Evolutionary conservation across 1,140 invertebrate species (phyloP).

Genomic region (Calosoma granatense): DNA sequence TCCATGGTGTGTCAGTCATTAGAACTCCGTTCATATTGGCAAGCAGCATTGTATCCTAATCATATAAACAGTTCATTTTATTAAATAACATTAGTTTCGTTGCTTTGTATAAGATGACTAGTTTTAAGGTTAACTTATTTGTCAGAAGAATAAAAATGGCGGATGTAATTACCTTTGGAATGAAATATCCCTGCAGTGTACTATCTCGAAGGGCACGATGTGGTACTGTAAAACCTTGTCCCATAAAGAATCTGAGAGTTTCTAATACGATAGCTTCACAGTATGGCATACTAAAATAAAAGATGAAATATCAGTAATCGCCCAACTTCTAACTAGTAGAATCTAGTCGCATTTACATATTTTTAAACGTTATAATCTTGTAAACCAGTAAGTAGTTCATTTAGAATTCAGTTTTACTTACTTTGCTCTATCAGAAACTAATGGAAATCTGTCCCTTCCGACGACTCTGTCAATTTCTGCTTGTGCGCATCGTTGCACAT

Average conservation of each 20-base stretch:
- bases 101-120: background rate
- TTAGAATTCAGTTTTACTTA: conserved; percentile 35
- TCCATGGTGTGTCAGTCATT: conserved; percentile 54
- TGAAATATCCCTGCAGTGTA: conserved; percentile 54
- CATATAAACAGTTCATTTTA: conserved; percentile 18
- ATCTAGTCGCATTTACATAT: too few species aligned
- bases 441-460: conserved; percentile 53
- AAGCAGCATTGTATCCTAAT: conserved; percentile 70
- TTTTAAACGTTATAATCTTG: too few species aligned
- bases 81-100: background rate
- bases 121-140: background rate
- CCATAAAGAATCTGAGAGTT: conserved; percentile 65
- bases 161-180: conserved; percentile 57
- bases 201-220: conserved; percentile 65
- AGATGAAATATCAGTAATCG: conserved; percentile 9
- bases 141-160: too few species aligned
- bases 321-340: too few species aligned
- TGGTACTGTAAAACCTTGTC: conserved; percentile 65
- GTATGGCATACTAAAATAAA: conserved; percentile 60
- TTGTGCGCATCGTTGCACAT: conserved; percentile 67
- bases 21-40: conserved; percentile 70
- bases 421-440: conserved; percentile 57
- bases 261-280: conserved; percentile 68
- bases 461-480: conserved; percentile 70
- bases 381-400: background rate